phyloP scores from a whole-genome alignment of 2,113 vertebrate genomes.

The Butorides virescens region DNA sequence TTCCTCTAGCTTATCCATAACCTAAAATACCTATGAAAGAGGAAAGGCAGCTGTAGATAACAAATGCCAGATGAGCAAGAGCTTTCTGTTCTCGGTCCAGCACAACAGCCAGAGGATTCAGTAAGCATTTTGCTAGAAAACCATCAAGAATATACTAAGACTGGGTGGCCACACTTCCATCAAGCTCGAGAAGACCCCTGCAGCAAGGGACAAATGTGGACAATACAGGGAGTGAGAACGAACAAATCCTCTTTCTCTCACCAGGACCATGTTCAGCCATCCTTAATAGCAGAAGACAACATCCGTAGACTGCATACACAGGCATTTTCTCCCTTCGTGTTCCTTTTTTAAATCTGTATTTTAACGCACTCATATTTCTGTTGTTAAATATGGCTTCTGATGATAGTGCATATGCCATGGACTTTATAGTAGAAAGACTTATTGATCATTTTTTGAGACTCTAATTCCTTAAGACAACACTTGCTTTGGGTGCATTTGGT shows the following conservation, averaged over 20 bases:
- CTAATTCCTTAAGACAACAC: not conserved
- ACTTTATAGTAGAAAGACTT: not conserved
- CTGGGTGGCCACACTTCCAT: not conserved
- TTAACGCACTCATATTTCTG: not conserved
- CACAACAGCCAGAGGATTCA: not conserved
- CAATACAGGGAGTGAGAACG: not conserved
- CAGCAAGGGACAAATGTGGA: not conserved
- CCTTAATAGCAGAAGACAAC: not conserved
- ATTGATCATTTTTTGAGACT: not conserved
- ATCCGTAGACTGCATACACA: not conserved
- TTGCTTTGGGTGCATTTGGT: not conserved
- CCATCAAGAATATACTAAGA: not conserved
- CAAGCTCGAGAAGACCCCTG: not conserved
- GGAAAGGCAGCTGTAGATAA: constrained; percentile 34
- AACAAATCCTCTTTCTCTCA: not conserved
- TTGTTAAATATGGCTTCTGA: not conserved
- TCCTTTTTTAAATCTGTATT: not conserved
- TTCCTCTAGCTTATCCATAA: not conserved
- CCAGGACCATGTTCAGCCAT: not conserved
- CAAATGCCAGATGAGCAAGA: constrained; percentile 32
- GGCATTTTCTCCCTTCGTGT: not conserved
- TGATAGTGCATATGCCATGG: not conserved
- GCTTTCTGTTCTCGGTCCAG: not conserved
- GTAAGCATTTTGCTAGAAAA: not conserved
- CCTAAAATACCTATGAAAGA: constrained; percentile 15